A percentile compares a stretch with the other conserved stretches of the same genome.
These are phyloP conservation scores for Chamaea fasciata DNA, from an alignment of 2,113 vertebrate genomes.

Conservation along the genomic window DNA sequence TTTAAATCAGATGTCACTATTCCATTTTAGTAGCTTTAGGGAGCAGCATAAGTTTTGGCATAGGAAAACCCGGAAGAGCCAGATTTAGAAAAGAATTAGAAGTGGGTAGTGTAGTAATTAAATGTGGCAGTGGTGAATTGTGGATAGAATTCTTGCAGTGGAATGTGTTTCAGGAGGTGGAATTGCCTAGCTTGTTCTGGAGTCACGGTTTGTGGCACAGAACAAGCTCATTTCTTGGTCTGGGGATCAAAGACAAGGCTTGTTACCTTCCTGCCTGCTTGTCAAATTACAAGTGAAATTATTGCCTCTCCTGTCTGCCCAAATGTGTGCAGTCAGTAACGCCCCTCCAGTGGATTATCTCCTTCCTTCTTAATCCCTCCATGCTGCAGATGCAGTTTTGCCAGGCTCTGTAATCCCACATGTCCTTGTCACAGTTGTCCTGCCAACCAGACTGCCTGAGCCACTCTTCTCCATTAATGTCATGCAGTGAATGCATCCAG, in stretches of 20 bases:
- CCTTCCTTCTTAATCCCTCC: neutral
- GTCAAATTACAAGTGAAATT: neutral
- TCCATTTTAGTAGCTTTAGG: neutral
- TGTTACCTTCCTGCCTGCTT: neutral
- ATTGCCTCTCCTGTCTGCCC: neutral
- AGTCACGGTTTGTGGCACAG: neutral
- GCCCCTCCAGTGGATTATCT: neutral
- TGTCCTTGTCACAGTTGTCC: neutral
- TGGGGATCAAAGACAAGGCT: neutral
- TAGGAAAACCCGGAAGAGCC: accelerated
- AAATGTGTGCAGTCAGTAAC: neutral
- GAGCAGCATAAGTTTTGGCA: neutral
- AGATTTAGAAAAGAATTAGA: neutral
- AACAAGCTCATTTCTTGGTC: neutral
- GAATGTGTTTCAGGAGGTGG: neutral
- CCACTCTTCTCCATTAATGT: accelerated
- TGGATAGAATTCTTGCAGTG: neutral
- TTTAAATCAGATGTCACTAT: neutral
- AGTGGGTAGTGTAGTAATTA: neutral
- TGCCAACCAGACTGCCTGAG: neutral
- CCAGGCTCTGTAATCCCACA: neutral
- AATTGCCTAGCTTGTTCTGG: neutral
- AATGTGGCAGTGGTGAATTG: neutral
- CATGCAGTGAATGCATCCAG: accelerated
- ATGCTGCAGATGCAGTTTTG: neutral